Percentiles rank a stretch among this genome's conserved stretches.
Evolutionary conservation across 2,113 vertebrate genomes (phyloP).

Genomic region (Syrrhaptes paradoxus): DNA sequence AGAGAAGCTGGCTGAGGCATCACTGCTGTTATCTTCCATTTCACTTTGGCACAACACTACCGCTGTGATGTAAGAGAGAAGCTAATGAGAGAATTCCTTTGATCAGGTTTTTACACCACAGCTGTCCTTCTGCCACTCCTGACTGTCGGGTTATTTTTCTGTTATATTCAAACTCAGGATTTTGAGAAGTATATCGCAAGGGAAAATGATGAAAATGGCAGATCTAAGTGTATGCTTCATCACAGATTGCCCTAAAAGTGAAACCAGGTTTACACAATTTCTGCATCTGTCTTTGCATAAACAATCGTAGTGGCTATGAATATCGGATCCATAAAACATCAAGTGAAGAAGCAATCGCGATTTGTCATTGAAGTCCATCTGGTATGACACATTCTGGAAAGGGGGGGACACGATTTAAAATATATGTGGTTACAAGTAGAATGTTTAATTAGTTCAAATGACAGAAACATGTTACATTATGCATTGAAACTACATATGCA

Average conservation of each 20-base stretch:
- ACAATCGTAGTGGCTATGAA: not conserved
- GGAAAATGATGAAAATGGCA: not conserved
- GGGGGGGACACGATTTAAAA: not conserved
- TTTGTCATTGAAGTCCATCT: not conserved
- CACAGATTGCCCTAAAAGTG: not conserved
- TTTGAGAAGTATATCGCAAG: not conserved
- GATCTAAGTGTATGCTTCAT: not conserved
- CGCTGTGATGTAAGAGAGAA: not conserved
- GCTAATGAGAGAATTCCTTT: not conserved
- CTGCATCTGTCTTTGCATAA: not conserved
- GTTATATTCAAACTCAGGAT: not conserved
- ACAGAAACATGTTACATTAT: not conserved
- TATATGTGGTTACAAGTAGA: not conserved
- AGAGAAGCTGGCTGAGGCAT: not conserved
- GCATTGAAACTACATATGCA: not conserved
- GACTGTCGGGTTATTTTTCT: not conserved
- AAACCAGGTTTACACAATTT: not conserved
- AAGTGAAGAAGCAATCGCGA: not conserved
- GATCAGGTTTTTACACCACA: not conserved
- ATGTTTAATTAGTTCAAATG: slow-evolving; percentile 5
- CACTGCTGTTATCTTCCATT: not conserved
- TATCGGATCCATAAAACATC: not conserved
- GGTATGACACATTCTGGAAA: not conserved
- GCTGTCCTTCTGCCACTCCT: not conserved
- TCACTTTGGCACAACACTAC: not conserved